Evolutionary conservation across 92 coral and sea anemone genomes (phyloP), one percentile per base, ranked within the genome.

Genomic region (Montipora capitata): DNA sequence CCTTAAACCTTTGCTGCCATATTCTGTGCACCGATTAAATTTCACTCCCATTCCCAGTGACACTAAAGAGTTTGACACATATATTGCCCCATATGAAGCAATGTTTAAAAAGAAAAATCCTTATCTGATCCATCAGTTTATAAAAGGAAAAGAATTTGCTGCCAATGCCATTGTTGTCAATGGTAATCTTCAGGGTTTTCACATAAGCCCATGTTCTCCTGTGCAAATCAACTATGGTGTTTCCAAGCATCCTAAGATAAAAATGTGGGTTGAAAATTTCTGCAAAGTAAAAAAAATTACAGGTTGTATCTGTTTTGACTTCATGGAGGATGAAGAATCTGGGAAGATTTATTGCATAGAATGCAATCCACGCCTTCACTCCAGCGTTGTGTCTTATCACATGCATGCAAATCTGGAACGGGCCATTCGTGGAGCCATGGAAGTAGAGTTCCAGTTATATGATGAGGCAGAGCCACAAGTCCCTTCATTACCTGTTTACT

Each of bases 351-450:
- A 90, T 78, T 90, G 93, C 81, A 90, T 90, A 13, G 93, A 90
- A 76, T 90, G 93, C 65, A 90, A 90, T 69, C 93, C 93, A 16
- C 85, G 93, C 7, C 93, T 90, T 38, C 93, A 90, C 58, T 90
- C 93, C 0, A 13, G 67, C 4, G 40, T 90, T 16, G 56, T 79
- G 10, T 78, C 76, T 2, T 79, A 84, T 66, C 85, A 84, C 71
- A 40, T 70, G 71, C 49, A 78, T 52, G 68, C 93, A 35, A 70
- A 78, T 38, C 90, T 90, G 20, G 93, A 87, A 49, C 58, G 48
- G n/a, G 89, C 81, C n/a, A 66, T 90, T 10, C 90, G 77, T 15
- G 93, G 75, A 3, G 90, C 81, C 3, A 14, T 84, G 76, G 93
- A 90, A 15, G 67, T 45, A 13, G 76, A 84, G 52, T 87, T 27